Percentiles rank a stretch among this genome's conserved stretches.
phyloP scores from a whole-genome alignment of 2,113 vertebrate genomes.

The Pomatostomus ruficeps region DNA sequence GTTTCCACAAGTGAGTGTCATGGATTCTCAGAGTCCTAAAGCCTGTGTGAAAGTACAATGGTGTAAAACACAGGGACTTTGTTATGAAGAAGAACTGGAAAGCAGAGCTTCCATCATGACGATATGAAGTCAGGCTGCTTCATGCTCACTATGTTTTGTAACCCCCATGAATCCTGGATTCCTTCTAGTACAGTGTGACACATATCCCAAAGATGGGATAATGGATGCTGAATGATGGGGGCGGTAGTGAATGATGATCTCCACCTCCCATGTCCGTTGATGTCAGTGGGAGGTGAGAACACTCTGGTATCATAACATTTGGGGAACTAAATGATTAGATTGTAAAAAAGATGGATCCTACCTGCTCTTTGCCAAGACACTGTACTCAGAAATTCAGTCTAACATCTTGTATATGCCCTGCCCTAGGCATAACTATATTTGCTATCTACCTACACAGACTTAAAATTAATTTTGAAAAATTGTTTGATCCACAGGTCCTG shows the following conservation, averaged over 20 bases:
- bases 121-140: neutral
- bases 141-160: neutral
- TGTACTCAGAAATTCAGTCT: neutral
- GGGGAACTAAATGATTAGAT: neutral
- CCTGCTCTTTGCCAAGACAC: neutral
- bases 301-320: neutral
- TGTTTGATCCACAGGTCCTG: neutral
- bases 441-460: neutral
- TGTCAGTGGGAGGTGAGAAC: neutral
- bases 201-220: neutral
- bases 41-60: neutral
- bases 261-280: neutral
- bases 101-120: neutral
- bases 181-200: neutral
- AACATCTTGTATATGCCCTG: neutral
- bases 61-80: neutral
- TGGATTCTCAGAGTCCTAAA: neutral
- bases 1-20: neutral
- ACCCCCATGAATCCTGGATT: neutral
- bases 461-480: neutral
- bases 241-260: neutral
- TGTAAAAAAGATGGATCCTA: neutral
- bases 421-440: neutral
- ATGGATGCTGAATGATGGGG: rapidly evolving
- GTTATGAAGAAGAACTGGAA: neutral